Evolutionary conservation across 92 coral and sea anemone species (phyloP), one percentile per base, ranked within the genome.

Genomic region (Palythoa caribaeorum): DNA sequence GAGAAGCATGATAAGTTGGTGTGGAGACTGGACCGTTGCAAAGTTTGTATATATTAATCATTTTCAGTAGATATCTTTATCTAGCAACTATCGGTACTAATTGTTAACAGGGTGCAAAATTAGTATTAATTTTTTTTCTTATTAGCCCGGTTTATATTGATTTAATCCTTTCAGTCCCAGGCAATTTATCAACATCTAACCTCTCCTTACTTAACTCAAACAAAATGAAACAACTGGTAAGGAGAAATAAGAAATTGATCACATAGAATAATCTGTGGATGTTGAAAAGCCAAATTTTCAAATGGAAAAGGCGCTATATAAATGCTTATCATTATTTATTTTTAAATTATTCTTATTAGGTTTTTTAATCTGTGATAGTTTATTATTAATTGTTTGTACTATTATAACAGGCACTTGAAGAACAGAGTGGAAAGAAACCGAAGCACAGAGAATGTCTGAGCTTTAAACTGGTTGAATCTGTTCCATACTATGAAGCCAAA

Each of bases 11-110:
- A 94, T 90, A 89, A 75, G 50, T 63, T 91, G 48, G 94, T 93
- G 57, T 90, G 94, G 91, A 95, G 91, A 70, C 91, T 95, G 19
- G 99, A 95, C 68, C 95, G 89, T 16, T 91, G 95, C 20, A 90
- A 84, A 84, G 99, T 94, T 80, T 69, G 90, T 88, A 13, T 50
- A 13, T 47, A 14, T 70, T 12, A 8, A 17, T 57, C 1, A 57
- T 7, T 57, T 12, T 57, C 15, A 9, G 16, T 17, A 19, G n/a
- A 6, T 66, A 59, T 59, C 65, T 12, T 14, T 59, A n/a, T n/a
- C 19, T 6, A 14, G 65, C 2, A 14, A 10, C 14, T 59, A n/a
- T n/a, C n/a, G n/a, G n/a, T n/a, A 28, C 28, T 28, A 28, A 28
- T 0, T 28, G 28, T 28, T 28, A 28, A 28, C 28, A 0, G 28